Evolutionary conservation across 2,113 vertebrate species (phyloP), one percentile per base, ranked within the genome.

Genomic region (Gymnocephalus cernua): DNA sequence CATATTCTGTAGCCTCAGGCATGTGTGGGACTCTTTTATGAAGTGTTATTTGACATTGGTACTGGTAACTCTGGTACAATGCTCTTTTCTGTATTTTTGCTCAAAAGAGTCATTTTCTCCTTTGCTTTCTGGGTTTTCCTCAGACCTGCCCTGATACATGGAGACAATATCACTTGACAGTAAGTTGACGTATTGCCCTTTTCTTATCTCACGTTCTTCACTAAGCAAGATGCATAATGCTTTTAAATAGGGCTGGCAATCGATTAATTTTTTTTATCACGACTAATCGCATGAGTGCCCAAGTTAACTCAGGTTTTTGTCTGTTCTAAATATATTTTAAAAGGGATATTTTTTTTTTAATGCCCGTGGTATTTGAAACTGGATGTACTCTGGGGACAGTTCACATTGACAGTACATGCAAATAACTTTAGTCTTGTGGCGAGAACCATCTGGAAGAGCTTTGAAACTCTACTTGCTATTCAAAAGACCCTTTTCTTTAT

Each of bases 141-240:
- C 78, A 94, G 92, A 51, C 59, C 21, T 93, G 93, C 47, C 92
- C 92, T 1, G 92, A 93, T 79, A 89, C 54, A 47, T 93, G 92
- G 93, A 90, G 92, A 85, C 93, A 94, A 15, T 92, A 90, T 72
- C 93, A 94, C 74, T 15, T 84, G 45, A 94, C 92, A 25, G 92
- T 93, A 65, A 92, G 92, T 77, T 56, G 1, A 65, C 19, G 15
- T 66, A 23, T 15, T 61, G 12, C 25, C 25, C 23, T 61, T 69
- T 48, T 32, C 3, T 44, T 4, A 44, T 64, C 35, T 6, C 4
- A 51, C 2, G 7, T 44, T 51, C 3, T 54, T 23, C 53, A 21
- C 23, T 47, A 21, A 59, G 7, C 13, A 29, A 19, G n/a, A 32
- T 79, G 15, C 15, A 27, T 6, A 35, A 51, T 23, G 0, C 1